Conservation (phyloP, 1,140 invertebrate species). For the Colletes gigas region DNA sequence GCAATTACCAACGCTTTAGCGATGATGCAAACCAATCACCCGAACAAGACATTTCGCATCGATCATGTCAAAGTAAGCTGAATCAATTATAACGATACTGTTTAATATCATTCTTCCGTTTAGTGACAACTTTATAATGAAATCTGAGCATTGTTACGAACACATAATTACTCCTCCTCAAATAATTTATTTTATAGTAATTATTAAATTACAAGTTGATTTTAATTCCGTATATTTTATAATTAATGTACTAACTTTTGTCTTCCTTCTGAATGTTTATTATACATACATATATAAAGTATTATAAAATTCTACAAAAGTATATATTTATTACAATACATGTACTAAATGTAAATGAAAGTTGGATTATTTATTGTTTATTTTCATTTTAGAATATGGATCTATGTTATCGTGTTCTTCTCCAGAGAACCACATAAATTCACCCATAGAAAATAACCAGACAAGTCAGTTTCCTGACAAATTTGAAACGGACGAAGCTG, state of each 20-base stretch:
- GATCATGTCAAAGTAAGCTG: constrained; percentile 71
- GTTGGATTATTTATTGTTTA: constrained; percentile 23
- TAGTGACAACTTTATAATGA: neutral
- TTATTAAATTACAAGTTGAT: neutral
- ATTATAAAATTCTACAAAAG: constrained; percentile 7
- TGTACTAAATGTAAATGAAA: neutral
- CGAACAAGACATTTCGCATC: constrained; percentile 58
- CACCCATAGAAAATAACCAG: constrained; percentile 42
- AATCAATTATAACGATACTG: neutral
- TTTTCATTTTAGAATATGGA: constrained; percentile 79
- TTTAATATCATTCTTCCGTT: neutral
- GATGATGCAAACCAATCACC: constrained; percentile 63
- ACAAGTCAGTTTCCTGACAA: constrained; percentile 67
- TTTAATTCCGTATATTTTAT: neutral
- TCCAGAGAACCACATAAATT: constrained; percentile 69
- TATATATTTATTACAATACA: constrained; percentile 11
- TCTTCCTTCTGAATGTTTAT: neutral
- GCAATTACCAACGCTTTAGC: constrained; percentile 73
- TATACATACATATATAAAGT: neutral
- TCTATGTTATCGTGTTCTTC: constrained; percentile 79
- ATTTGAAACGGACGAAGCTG: constrained; percentile 52
- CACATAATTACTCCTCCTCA: constrained; percentile 10
- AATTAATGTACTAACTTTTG: neutral
- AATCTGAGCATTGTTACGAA: neutral
- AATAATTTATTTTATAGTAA: constrained; percentile 29